Conservation (phyloP, 1,140 invertebrate species). For the Globodera ellingtonae region DNA sequence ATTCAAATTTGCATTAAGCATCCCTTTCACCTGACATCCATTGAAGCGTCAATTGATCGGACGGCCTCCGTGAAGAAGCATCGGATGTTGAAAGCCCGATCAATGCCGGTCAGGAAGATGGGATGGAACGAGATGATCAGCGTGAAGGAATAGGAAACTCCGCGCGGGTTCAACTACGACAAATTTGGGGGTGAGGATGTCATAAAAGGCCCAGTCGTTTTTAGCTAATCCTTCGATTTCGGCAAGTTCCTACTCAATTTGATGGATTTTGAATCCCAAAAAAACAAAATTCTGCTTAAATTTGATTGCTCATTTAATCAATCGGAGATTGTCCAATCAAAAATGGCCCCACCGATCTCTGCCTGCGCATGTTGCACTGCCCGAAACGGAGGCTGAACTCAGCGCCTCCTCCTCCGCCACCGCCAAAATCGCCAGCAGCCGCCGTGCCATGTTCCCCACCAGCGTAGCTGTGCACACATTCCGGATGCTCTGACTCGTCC, state of each 20-base stretch:
- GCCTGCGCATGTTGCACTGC: slow-evolving; percentile 62
- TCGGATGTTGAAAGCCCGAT: slow-evolving; percentile 60
- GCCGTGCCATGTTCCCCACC: not conserved
- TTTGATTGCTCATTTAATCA: no score
- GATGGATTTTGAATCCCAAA: no score
- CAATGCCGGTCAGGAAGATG: slow-evolving; percentile 60
- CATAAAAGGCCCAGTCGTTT: no score
- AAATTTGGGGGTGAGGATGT: not conserved
- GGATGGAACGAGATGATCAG: slow-evolving; percentile 62
- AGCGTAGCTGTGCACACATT: slow-evolving; percentile 51
- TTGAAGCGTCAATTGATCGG: slow-evolving; percentile 54
- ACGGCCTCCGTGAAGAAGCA: slow-evolving; percentile 64
- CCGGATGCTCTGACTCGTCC: slow-evolving; percentile 57
- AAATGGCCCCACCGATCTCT: slow-evolving; percentile 47
- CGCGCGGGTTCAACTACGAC: slow-evolving; percentile 59
- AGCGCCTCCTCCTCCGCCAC: not conserved
- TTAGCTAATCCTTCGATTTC: no score
- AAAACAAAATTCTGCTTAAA: no score
- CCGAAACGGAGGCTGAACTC: slow-evolving; percentile 59
- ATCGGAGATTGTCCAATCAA: no score
- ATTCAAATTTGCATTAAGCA: not conserved
- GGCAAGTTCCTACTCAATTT: no score
- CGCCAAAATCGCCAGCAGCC: slow-evolving; percentile 12
- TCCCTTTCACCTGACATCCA: slow-evolving; percentile 57
- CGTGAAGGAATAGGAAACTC: slow-evolving; percentile 61